Conservation (phyloP, 1,140 invertebrate genomes). For the Tetramorium parvispinum region DNA sequence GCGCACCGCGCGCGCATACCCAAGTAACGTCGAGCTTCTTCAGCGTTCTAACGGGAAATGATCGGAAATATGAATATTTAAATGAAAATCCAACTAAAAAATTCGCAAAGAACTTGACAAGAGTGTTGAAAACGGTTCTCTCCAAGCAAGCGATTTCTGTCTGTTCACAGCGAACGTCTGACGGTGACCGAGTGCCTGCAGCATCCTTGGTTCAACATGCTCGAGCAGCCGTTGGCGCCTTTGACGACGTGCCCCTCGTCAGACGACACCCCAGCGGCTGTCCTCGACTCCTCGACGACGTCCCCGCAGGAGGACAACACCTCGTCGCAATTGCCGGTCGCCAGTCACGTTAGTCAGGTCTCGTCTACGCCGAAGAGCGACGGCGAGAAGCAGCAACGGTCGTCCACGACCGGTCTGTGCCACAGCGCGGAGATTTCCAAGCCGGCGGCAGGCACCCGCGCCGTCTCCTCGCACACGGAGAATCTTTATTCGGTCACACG, state of each 20-base stretch:
- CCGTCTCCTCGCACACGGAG: constrained; percentile 68
- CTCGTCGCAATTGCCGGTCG: constrained; percentile 30
- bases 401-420: not conserved
- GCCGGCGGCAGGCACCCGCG: constrained; percentile 24
- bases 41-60: not conserved
- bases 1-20: not conserved
- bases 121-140: not conserved
- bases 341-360: not conserved
- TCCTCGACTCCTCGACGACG: constrained; percentile 45
- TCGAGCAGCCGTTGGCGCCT: constrained; percentile 73
- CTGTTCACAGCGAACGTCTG: constrained; percentile 86
- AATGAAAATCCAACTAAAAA: not conserved
- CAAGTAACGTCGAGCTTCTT: not conserved
- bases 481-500: constrained; percentile 66
- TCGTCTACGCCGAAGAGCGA: constrained; percentile 32
- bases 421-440: constrained; percentile 48
- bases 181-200: constrained; percentile 88
- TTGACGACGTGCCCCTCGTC: constrained; percentile 41
- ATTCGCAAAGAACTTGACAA: not conserved
- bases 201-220: constrained; percentile 87
- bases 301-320: not conserved
- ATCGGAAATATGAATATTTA: not conserved
- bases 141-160: constrained; percentile 49
- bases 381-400: constrained; percentile 35
- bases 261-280: constrained; percentile 19